phyloP scores from a whole-genome alignment of 2,888 invertebrate species.

The Scelioninae gen. 2 region DNA sequence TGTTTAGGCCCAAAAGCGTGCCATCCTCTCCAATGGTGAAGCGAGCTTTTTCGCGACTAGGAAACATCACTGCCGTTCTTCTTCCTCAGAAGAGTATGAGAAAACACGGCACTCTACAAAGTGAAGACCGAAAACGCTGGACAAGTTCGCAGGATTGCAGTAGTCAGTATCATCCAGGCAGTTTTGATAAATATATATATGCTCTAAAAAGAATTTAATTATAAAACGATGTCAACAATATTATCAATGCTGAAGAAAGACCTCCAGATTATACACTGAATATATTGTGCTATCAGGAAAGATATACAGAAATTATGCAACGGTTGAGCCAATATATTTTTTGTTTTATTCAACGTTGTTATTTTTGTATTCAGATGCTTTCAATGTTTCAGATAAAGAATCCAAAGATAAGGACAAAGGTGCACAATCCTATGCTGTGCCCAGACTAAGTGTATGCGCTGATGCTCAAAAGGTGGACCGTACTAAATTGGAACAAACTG shows the following conservation, averaged over 20 bases:
- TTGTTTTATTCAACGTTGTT: too few relatives aligned
- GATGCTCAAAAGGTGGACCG: conserved; percentile 96
- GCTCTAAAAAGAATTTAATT: too few relatives aligned
- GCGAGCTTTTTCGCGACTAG: conserved; percentile 91
- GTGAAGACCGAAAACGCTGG: conserved; percentile 94
- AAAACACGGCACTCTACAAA: conserved; percentile 88
- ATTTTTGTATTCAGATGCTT: conserved; percentile 24
- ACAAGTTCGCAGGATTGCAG: conserved; percentile 94
- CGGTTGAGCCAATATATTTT: too few relatives aligned
- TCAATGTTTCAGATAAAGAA: conserved; percentile 82
- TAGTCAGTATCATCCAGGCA: conserved; percentile 81
- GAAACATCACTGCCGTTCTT: conserved; percentile 89
- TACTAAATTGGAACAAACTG: conserved; percentile 93
- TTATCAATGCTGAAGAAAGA: too few relatives aligned
- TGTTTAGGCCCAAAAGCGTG: conserved; percentile 90
- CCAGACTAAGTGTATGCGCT: conserved; percentile 92
- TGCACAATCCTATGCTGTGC: conserved; percentile 84
- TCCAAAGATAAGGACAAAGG: conserved; percentile 85
- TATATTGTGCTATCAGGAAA: too few relatives aligned
- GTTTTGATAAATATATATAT: too few relatives aligned
- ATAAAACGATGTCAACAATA: too few relatives aligned
- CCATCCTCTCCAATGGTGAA: conserved; percentile 96
- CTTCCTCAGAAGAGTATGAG: conserved; percentile 90
- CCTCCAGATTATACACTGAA: too few relatives aligned
- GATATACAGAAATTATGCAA: too few relatives aligned